Percentiles rank a stretch among this genome's conserved stretches.
These are phyloP conservation scores for Conus betulinus DNA, from an alignment of 1,140 invertebrate genomes.

Conservation along the genomic window DNA sequence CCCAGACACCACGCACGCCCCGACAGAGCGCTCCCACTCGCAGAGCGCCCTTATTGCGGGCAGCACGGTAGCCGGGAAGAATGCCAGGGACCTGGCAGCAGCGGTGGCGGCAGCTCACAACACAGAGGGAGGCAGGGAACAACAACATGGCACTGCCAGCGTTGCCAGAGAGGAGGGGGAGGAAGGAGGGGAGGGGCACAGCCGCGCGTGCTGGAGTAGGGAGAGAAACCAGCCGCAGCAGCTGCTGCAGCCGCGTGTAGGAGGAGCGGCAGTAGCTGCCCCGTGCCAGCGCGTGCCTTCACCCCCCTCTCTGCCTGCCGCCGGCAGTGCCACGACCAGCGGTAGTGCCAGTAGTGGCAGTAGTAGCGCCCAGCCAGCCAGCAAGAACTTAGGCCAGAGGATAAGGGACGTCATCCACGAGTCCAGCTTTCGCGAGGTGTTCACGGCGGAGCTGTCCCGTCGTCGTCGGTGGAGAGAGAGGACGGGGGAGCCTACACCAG, in stretches of 20 bases:
- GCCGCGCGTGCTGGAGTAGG: not conserved
- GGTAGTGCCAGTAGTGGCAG: not conserved
- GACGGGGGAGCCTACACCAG: not conserved
- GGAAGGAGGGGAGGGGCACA: not conserved
- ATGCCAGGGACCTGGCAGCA: not conserved
- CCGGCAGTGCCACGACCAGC: too few relatives aligned
- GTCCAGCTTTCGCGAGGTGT: conserved; percentile 28
- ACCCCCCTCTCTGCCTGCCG: too few relatives aligned
- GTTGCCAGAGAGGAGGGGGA: not conserved
- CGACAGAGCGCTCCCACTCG: not conserved
- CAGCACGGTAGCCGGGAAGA: conserved; percentile 15
- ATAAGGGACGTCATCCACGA: conserved; percentile 30
- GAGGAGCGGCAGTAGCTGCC: not conserved
- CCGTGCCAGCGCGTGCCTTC: not conserved
- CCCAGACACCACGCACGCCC: not conserved
- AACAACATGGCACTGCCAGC: not conserved
- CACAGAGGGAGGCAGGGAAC: not conserved
- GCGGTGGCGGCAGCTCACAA: not conserved
- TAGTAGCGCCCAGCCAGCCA: not conserved
- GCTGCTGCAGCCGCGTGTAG: not conserved
- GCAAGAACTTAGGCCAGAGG: conserved; percentile 26
- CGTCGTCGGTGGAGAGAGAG: not conserved
- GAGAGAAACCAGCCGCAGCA: not conserved
- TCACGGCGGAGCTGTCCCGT: conserved; percentile 27
- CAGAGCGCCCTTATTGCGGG: conserved; percentile 5